phyloP scores from a whole-genome alignment of 2,113 vertebrate species.

The Pogona vitticeps region DNA sequence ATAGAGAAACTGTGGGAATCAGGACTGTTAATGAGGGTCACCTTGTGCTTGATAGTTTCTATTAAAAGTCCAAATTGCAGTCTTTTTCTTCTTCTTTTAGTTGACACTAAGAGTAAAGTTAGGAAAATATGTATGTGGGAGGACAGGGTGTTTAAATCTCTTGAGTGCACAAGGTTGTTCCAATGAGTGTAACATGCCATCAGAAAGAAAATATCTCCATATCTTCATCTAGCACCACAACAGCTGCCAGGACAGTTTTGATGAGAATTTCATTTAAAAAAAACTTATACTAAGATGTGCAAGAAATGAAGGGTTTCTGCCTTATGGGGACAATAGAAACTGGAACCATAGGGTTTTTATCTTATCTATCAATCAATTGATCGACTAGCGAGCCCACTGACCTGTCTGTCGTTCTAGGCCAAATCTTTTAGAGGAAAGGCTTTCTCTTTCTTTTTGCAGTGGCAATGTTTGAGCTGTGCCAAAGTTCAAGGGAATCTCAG shows the following conservation, averaged over 20 bases:
- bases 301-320: not conserved
- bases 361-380: no score
- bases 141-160: not conserved
- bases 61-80: conserved; percentile 35
- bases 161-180: not conserved
- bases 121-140: not conserved
- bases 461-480: not conserved
- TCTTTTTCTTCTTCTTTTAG: conserved; percentile 3
- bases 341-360: not conserved
- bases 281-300: not conserved
- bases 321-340: not conserved
- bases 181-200: not conserved
- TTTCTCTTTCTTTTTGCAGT: not conserved
- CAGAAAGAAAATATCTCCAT: not conserved
- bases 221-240: not conserved
- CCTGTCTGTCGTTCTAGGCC: not conserved
- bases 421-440: not conserved
- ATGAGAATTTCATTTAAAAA: not conserved
- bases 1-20: conserved; percentile 59
- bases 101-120: not conserved
- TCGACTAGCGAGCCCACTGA: no score
- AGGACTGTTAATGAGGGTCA: conserved; percentile 52
- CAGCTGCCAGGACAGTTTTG: not conserved
- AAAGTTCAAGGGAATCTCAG: not conserved
- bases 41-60: conserved; percentile 57